These are phyloP conservation scores for Poeciliopsis infans DNA, from an alignment of 2,797 vertebrate species.

Conservation along the genomic window DNA sequence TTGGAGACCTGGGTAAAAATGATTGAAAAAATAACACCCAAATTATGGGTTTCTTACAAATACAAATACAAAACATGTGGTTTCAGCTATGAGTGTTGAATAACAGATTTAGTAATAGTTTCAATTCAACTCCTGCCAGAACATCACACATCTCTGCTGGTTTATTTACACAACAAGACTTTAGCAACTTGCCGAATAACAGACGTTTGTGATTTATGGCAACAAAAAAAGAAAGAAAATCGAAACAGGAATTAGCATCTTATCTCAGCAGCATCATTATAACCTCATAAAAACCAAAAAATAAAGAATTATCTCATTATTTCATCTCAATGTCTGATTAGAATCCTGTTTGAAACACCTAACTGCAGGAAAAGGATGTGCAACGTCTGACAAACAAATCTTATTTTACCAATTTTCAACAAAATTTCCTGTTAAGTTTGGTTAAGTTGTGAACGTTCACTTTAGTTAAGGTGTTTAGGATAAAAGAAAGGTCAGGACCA, in stretches of 20 bases:
- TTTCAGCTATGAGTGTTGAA: background rate
- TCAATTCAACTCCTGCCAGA: background rate
- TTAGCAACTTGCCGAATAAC: background rate
- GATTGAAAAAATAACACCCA: background rate
- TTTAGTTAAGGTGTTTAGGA: background rate
- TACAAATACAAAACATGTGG: background rate
- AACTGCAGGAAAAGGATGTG: background rate
- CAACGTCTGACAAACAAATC: background rate
- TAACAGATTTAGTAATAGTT: background rate
- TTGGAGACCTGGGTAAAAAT: conserved; percentile 90
- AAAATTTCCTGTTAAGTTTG: background rate
- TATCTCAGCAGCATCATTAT: background rate
- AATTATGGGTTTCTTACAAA: background rate
- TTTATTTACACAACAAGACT: background rate
- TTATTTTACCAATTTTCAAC: background rate
- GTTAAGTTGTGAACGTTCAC: background rate
- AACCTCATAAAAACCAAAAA: background rate
- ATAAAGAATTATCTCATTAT: background rate
- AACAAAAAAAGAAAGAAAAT: background rate
- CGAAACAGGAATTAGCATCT: background rate
- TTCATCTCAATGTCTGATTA: background rate
- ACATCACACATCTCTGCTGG: background rate
- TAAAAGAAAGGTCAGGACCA: background rate
- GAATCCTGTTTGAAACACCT: background rate
- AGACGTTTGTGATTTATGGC: background rate